Percentiles rank a stretch among this genome's conserved stretches.
Conservation (phyloP, 1,140 invertebrate genomes). For the Eriosoma lanigerum region DNA sequence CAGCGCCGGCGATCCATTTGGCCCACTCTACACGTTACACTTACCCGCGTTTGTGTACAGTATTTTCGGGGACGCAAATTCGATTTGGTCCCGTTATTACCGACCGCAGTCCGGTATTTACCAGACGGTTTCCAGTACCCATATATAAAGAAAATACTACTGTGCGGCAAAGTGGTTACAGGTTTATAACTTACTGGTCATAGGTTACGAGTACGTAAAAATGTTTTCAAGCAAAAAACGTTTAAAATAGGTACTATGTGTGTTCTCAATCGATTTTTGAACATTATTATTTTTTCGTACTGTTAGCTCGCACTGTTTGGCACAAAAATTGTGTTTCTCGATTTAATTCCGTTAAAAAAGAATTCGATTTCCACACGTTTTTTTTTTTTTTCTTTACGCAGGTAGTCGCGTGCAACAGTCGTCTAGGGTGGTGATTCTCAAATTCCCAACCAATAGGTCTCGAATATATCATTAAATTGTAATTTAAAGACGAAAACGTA, state of each 20-base stretch:
- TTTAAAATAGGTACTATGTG: constrained; percentile 5
- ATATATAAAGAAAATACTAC: constrained; percentile 3
- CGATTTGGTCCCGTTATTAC: constrained; percentile 21
- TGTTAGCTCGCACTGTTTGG: neutral
- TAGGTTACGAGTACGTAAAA: neutral
- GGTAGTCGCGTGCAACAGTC: neutral
- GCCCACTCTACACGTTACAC: too few species aligned
- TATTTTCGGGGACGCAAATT: constrained; percentile 19
- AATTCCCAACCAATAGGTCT: too few species aligned
- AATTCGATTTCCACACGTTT: neutral
- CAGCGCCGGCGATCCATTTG: neutral
- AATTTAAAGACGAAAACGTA: too few species aligned
- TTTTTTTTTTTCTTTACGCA: too few species aligned
- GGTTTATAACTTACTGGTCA: too few species aligned
- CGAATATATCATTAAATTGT: too few species aligned
- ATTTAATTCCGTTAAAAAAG: neutral
- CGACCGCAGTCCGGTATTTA: constrained; percentile 23
- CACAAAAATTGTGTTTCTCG: too few species aligned
- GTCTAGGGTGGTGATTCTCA: too few species aligned
- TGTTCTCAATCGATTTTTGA: constrained; percentile 3
- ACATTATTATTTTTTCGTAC: neutral
- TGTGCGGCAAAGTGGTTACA: neutral
- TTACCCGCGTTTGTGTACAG: neutral
- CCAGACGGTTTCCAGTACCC: neutral
- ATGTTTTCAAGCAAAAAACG: constrained; percentile 1